Evolutionary conservation across 1,140 invertebrate species (phyloP), one percentile per base, ranked within the genome.

Genomic region (Drosophila athabasca): DNA sequence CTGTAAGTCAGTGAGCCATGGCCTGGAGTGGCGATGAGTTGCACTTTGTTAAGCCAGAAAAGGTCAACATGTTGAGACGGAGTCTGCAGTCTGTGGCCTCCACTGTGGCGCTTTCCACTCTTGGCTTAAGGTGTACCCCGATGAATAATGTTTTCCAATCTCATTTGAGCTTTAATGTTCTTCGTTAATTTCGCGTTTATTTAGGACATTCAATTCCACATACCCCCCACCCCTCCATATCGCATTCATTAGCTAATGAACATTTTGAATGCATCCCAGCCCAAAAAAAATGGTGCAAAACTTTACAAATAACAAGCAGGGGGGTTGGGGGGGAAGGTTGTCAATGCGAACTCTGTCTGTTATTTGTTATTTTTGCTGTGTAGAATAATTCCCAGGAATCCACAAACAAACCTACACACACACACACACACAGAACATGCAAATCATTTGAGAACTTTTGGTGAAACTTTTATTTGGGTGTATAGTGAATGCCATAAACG

Each of bases 1-100:
- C 35, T 39, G 11, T 39, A 71, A 71, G 67, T 70, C 67, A 69
- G 66, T 71, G 48, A 71, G 68, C 53, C 68, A 71, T 58, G 45
- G 65, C 62, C 62, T 67, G 35, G 29, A 26, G 45, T 39, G 45
- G 69, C 65, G 53, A 70, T 70, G 65, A 71, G 68, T 54, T 52
- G 65, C 66, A 58, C 45, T 60, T 71, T 71, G 68, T 17, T 46
- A 51, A 60, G 48, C 31, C 62, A 43, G 48, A 70, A 39, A 39
- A 52, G 68, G 65, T 70, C 66, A 70, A 58, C 39, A 69, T 70
- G 68, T 43, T 68, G 65, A 55, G 31, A 67, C 48, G 31, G 46
- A 62, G 59, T 59, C 39, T 49, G 26, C 6, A 62, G 59, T 59
- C 39, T 49, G 26, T 7, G 44, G 62, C 29, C 49, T 29, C 46